Evolutionary conservation across 1,140 invertebrate genomes (phyloP).

Genomic region (Drosophila sechellia): DNA sequence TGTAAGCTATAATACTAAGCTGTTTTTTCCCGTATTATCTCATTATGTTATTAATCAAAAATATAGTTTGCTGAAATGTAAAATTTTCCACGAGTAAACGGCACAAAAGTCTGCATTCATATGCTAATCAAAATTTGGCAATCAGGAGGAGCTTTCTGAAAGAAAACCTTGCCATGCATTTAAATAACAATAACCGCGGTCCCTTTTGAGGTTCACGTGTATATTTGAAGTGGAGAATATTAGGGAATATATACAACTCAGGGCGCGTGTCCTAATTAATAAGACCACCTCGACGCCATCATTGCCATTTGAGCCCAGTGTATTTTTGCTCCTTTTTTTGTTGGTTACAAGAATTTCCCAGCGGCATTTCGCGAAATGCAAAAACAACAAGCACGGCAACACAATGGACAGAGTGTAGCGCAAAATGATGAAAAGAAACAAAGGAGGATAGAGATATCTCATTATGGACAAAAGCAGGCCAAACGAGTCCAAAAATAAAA

Average conservation of each 20-base stretch:
- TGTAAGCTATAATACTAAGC: no score
- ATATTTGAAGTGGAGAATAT: background rate
- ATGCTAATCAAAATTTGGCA: conserved; percentile 62
- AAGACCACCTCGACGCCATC: conserved; percentile 68
- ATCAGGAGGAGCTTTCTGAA: conserved; percentile 3
- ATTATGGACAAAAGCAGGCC: conserved; percentile 78
- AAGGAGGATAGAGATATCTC: conserved; percentile 81
- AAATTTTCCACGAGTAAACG: no score
- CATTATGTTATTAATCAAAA: no score
- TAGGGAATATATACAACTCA: conserved; percentile 28
- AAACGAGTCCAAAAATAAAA: conserved; percentile 65
- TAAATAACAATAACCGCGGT: conserved; percentile 61
- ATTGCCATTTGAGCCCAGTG: conserved; percentile 70
- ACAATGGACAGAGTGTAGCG: conserved; percentile 37
- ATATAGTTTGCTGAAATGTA: no score
- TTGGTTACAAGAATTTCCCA: conserved; percentile 69
- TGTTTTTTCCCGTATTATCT: no score
- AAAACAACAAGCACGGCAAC: conserved; percentile 56
- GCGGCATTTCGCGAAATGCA: conserved; percentile 73
- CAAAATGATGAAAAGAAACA: conserved; percentile 77
- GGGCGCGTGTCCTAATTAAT: conserved; percentile 77
- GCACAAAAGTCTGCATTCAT: conserved; percentile 37
- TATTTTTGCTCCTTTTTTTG: conserved; percentile 44
- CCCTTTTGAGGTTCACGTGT: conserved; percentile 21
- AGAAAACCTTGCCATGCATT: conserved; percentile 66